Conservation (phyloP, 2,113 vertebrate species). For the Choloepus hoffmanni region DNA sequence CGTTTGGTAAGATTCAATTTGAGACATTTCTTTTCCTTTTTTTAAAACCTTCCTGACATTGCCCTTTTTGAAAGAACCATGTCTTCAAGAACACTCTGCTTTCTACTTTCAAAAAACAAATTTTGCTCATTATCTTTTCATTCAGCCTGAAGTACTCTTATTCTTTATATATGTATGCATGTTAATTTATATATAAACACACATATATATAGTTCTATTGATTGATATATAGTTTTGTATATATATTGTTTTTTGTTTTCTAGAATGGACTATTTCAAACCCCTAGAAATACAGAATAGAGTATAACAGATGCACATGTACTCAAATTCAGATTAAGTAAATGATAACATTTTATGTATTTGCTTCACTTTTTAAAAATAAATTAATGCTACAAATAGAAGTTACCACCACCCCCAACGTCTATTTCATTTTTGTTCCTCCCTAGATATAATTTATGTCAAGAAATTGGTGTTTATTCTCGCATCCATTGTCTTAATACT, state of each 20-base stretch:
- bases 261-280: neutral
- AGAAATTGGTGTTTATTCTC: neutral
- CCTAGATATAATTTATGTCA: neutral
- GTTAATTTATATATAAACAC: neutral
- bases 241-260: neutral
- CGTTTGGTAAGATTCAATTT: neutral
- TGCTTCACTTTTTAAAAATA: neutral
- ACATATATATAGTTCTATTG: neutral
- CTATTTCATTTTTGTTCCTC: neutral
- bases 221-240: neutral
- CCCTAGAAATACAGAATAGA: neutral
- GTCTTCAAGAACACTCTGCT: neutral
- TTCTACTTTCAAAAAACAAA: neutral
- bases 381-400: neutral
- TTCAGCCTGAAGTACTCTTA: neutral
- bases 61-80: neutral
- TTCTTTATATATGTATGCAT: neutral
- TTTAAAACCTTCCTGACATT: neutral
- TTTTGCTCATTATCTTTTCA: neutral
- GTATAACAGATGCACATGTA: neutral
- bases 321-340: neutral
- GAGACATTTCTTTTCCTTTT: neutral
- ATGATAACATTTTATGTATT: neutral
- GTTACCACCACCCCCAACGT: neutral
- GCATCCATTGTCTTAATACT: neutral